phyloP scores from a whole-genome alignment of 2,888 invertebrate genomes.

The Pandemis corylana region DNA sequence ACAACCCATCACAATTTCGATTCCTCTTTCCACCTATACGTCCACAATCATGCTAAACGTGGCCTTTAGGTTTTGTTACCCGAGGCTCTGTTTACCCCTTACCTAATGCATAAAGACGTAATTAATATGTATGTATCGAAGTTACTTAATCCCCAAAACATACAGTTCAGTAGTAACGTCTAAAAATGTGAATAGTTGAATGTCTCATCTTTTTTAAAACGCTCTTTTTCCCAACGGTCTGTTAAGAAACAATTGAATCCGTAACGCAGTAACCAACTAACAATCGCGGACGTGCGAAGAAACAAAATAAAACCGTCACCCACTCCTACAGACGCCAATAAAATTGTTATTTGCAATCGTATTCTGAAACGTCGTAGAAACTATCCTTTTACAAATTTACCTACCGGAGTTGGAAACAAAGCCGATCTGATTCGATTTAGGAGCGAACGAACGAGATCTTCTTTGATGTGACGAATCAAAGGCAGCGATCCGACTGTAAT shows the following conservation, averaged over 20 bases:
- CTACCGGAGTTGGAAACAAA: conserved; percentile 76
- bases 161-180: no score
- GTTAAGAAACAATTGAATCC: neutral
- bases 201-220: no score
- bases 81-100: no score
- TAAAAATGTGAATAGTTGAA: neutral
- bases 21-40: no score
- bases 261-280: neutral
- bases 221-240: neutral
- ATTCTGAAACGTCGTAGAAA: conserved; percentile 48
- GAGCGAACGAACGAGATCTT: conserved; percentile 77
- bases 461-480: conserved; percentile 85
- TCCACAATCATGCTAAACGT: no score
- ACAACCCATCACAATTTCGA: no score
- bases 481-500: conserved; percentile 83
- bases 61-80: no score
- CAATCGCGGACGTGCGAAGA: conserved; percentile 9
- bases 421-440: conserved; percentile 81
- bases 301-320: neutral
- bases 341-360: conserved; percentile 42
- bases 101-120: no score
- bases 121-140: no score
- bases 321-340: conserved; percentile 28
- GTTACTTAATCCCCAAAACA: no score
- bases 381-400: conserved; percentile 64